phyloP scores from a whole-genome alignment of 2,113 vertebrate species.

The Gopherus evgoodei region DNA sequence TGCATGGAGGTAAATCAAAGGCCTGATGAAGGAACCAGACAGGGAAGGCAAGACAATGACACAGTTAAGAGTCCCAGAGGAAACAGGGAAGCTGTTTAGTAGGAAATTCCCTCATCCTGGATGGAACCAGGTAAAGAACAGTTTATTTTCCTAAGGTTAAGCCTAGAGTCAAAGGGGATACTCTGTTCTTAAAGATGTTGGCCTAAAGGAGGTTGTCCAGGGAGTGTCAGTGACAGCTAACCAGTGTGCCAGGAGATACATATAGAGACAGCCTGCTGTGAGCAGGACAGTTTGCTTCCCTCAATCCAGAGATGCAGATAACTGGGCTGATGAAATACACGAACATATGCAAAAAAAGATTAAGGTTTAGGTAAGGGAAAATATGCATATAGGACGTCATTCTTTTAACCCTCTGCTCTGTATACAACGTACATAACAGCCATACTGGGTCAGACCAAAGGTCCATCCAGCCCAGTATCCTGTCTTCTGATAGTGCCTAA shows the following conservation, averaged over 20 bases:
- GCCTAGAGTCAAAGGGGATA: slow-evolving; percentile 46
- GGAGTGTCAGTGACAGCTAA: neutral
- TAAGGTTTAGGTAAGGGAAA: neutral
- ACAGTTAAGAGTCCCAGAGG: neutral
- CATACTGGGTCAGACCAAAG: no score
- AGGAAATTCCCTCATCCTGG: neutral
- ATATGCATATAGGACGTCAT: neutral
- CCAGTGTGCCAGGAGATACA: neutral
- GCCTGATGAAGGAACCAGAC: neutral
- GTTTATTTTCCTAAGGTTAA: slow-evolving; percentile 32
- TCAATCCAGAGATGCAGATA: neutral
- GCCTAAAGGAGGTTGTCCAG: slow-evolving; percentile 21
- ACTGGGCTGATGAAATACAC: neutral
- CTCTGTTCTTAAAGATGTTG: slow-evolving; percentile 39
- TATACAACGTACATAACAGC: neutral
- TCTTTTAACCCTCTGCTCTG: neutral
- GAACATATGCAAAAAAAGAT: neutral
- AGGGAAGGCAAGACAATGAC: neutral
- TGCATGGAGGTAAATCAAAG: neutral
- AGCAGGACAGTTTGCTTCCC: neutral
- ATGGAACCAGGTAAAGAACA: slow-evolving; percentile 37
- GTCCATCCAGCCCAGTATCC: no score
- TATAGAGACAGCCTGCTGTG: neutral
- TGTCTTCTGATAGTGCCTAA: no score
- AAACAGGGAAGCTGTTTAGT: neutral